phyloP scores from a whole-genome alignment of 2,113 vertebrate genomes.

The Lethenteron reissneri region DNA sequence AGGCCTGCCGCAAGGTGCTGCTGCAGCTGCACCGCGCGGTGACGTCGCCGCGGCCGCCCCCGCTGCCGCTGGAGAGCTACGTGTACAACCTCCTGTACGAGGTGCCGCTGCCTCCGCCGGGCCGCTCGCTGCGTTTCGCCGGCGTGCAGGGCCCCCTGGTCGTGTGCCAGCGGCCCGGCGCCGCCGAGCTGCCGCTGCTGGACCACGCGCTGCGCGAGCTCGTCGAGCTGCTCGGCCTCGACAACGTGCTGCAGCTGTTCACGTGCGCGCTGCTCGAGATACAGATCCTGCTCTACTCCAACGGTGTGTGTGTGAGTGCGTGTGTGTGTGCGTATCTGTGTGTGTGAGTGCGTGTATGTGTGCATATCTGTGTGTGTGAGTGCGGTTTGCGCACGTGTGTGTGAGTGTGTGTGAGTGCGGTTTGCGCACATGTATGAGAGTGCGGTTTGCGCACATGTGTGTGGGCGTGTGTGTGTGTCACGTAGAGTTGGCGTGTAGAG shows the following conservation, averaged over 20 bases:
- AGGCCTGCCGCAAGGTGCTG: constrained; percentile 68
- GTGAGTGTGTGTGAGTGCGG: no score
- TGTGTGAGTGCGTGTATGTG: no score
- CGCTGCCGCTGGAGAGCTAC: constrained; percentile 82
- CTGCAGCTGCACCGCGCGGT: constrained; percentile 64
- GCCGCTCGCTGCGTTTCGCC: constrained; percentile 69
- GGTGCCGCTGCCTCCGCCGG: constrained; percentile 67
- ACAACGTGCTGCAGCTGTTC: constrained; percentile 80
- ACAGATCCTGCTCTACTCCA: constrained; percentile 83
- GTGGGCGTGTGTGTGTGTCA: no score
- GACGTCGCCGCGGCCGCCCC: constrained; percentile 46
- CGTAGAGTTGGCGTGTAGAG: no score
- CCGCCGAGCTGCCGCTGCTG: constrained; percentile 52
- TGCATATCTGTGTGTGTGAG: no score
- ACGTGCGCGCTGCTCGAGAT: constrained; percentile 88
- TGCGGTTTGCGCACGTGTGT: no score
- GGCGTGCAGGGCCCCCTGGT: constrained; percentile 64
- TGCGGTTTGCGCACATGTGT: no score
- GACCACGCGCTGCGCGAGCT: constrained; percentile 65
- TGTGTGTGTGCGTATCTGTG: background rate
- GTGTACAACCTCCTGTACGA: constrained; percentile 88
- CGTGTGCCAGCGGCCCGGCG: constrained; percentile 68
- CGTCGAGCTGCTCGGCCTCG: constrained; percentile 58
- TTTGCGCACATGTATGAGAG: no score
- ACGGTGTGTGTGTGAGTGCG: constrained; percentile 28